Percentiles rank a stretch among this genome's conserved stretches.
phyloP scores from a whole-genome alignment of 1,140 invertebrate genomes.

The Apis dorsata region DNA sequence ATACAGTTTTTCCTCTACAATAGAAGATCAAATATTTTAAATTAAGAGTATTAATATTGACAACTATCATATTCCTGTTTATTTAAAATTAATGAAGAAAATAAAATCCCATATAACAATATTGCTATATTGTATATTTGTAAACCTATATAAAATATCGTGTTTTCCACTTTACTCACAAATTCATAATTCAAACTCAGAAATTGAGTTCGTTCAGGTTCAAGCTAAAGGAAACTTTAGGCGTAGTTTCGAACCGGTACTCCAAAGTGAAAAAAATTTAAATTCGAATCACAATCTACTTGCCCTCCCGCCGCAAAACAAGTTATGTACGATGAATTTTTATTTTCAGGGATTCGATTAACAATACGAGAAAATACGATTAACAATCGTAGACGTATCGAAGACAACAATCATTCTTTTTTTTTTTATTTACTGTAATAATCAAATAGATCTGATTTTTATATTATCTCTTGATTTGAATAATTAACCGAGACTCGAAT shows the following conservation, averaged over 20 bases:
- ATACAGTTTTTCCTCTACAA: neutral
- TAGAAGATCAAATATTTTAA: neutral
- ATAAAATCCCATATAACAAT: too few relatives aligned
- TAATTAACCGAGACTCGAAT: constrained; percentile 1
- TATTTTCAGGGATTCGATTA: neutral
- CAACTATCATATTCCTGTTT: neutral
- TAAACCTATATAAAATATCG: too few relatives aligned
- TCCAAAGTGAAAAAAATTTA: neutral
- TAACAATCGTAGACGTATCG: neutral
- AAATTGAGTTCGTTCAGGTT: neutral
- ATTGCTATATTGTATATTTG: neutral
- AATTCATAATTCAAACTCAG: neutral
- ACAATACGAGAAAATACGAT: neutral
- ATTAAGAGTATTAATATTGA: neutral
- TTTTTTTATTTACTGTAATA: too few relatives aligned
- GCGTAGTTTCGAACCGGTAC: constrained; percentile 1
- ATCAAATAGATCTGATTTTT: constrained; percentile 16
- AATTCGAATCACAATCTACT: constrained; percentile 29
- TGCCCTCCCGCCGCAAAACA: neutral
- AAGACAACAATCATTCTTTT: too few relatives aligned
- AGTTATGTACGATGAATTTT: neutral
- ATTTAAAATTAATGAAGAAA: neutral
- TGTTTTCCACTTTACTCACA: neutral
- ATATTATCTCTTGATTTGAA: neutral
- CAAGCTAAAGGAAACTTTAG: neutral